Evolutionary conservation across 2,888 invertebrate species (phyloP), one percentile per base, ranked within the genome.

Genomic region (Entomobrya proxima): DNA sequence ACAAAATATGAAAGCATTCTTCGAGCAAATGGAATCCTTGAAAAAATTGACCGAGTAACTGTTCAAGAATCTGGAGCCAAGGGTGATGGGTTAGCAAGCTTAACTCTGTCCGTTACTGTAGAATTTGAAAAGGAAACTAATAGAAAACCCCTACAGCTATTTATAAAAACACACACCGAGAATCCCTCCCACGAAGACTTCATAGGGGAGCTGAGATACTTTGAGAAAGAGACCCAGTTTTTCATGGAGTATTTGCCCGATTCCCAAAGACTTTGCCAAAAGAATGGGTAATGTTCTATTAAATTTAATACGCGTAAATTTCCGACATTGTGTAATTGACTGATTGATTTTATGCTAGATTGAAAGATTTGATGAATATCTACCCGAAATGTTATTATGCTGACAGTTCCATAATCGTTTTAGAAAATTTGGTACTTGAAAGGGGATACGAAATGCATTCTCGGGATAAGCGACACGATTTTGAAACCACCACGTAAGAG

Each of bases 311-410:
- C 7, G 27, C 55, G 2, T 9, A 18, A 55, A 11, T 6, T 52
- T 52, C 15, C 15, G 18, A 24, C 32, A 32, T 32, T 30, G 32
- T 15, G 24, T 18, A n/a, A n/a, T 55, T 61, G 15, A 7, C 15
- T 37, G 7, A 2, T 21, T 37, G n/a, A 37, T 35, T 2, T n/a
- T 13, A 11, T n/a, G n/a, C 11, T 61, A 64, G 64, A 64, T 37
- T 64, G 9, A 7, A 35, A 1, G 13, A 35, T 1, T 21, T 64
- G 21, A 4, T 64, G 2, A 37, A 64, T 21, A 18, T 64, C 32
- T 61, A 30, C n/a, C 61, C 61, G 32, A 61, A 61, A n/a, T 61
- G 61, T 30, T 61, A 30, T 9, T 67, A 21, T 67, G 67, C n/a
- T 6, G 67, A 69, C 24, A 24, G 21, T 0, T 1, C 9, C 9